These are phyloP conservation scores for Drosophila paramelanica DNA, from an alignment of 2,888 invertebrate genomes.

Conservation along the genomic window DNA sequence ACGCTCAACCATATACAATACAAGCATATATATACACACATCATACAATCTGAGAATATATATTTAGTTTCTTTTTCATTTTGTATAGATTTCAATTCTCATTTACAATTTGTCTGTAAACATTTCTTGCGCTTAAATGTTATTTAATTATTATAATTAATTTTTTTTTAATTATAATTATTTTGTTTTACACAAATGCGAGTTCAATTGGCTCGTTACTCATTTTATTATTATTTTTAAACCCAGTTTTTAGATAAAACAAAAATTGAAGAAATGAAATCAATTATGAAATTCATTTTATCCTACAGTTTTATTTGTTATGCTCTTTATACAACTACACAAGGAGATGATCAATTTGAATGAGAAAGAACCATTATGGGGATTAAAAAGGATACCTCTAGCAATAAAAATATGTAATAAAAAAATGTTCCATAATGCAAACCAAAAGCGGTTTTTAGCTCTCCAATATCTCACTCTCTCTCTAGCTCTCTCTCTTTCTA, in stretches of 20 bases:
- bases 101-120: slow-evolving; percentile 11
- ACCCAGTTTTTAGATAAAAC: slow-evolving; percentile 5
- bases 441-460: slow-evolving; percentile 9
- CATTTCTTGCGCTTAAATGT: slow-evolving; percentile 11
- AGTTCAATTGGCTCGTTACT: slow-evolving; percentile 14
- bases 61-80: slow-evolving; percentile 13
- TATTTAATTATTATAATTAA: slow-evolving; percentile 28
- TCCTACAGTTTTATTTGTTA: slow-evolving; percentile 21
- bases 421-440: slow-evolving; percentile 38
- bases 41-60: slow-evolving; percentile 3
- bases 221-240: neutral
- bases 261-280: slow-evolving; percentile 5
- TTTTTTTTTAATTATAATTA: slow-evolving; percentile 10
- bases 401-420: slow-evolving; percentile 54
- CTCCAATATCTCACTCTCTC: neutral
- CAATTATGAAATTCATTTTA: slow-evolving; percentile 9
- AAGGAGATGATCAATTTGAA: slow-evolving; percentile 12
- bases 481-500: slow-evolving; percentile 3
- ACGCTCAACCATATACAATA: neutral
- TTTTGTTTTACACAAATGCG: slow-evolving; percentile 19
- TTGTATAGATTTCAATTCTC: slow-evolving; percentile 13
- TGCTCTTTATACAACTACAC: slow-evolving; percentile 13
- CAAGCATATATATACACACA: slow-evolving; percentile 10
- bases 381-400: slow-evolving; percentile 36
- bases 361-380: slow-evolving; percentile 33